These are phyloP conservation scores for Aphrophora alni DNA, from an alignment of 2,888 invertebrate genomes.

Conservation along the genomic window DNA sequence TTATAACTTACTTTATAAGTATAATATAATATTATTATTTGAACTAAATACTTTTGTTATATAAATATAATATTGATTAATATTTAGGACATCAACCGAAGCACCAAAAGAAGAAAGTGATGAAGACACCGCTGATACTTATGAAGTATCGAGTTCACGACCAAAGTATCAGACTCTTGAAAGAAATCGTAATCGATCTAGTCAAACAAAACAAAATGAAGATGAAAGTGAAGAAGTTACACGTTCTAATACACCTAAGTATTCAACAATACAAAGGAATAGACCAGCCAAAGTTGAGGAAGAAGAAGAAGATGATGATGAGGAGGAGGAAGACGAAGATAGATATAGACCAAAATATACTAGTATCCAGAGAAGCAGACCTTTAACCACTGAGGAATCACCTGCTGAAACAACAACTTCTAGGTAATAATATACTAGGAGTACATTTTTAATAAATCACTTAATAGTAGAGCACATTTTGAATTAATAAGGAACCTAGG, in stretches of 20 bases:
- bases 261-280: conserved; percentile 44
- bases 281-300: conserved; percentile 46
- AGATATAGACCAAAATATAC: conserved; percentile 42
- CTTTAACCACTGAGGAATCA: conserved; percentile 22
- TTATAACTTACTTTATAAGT: no score
- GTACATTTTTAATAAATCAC: no score
- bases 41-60: no score
- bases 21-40: no score
- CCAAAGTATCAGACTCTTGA: conserved; percentile 27
- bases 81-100: conserved; percentile 60
- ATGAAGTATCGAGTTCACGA: conserved; percentile 48
- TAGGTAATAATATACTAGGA: conserved; percentile 16
- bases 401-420: conserved; percentile 29
- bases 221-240: neutral
- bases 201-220: neutral
- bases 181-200: neutral
- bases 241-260: conserved; percentile 15
- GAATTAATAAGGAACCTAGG: no score
- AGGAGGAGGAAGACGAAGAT: conserved; percentile 39
- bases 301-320: conserved; percentile 38
- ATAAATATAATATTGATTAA: neutral
- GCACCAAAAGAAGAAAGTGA: conserved; percentile 43
- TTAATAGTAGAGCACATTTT: no score
- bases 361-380: conserved; percentile 43
- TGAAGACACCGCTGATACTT: conserved; percentile 49